Evolutionary conservation across 2,888 invertebrate species (phyloP), one percentile per base, ranked within the genome.

Genomic region (Agapostemon virescens): DNA sequence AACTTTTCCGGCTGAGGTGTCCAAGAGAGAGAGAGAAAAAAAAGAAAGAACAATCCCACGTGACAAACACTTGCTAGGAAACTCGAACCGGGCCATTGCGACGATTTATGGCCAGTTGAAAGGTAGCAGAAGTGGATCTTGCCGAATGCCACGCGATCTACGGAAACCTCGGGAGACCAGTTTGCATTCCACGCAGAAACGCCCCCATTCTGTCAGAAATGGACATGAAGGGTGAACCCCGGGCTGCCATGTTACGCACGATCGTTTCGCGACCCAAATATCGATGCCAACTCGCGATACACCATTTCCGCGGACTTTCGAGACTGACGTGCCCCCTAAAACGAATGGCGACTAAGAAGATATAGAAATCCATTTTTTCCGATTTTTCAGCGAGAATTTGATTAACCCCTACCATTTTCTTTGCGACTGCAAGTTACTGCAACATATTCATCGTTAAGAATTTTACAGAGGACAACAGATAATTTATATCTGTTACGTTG

Each of bases 111-210:
- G 42, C 33, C 33, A 52, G 70, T 61, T 69, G 70, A 74, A 81
- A 67, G 74, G 67, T 72, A 64, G 42, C 40, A 36, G 68, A 30
- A 58, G 69, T 72, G 58, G 81, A 68, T 63, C 71, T 69, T 63
- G 58, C 49, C 45, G 81, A 75, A 80, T 81, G 26, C 75, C 79
- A 49, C 55, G 45, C 81, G 71, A 71, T 72, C 68, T 75, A 64
- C 64, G 71, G 52, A 75, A 81, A 66, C 69, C 81, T 80, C 75
- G 15, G 6, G 80, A 58, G 80, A 76, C 75, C 75, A 42, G 70
- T 79, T 75, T 70, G 75, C 80, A 81, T 81, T 81, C 80, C 75
- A 69, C 80, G 69, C 70, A 58, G 80, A 69, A 81, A 64, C 80
- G 70, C 70, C 74, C 80, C 68, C 58, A 75, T 73, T 77, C 71